Percentiles rank a stretch among this genome's conserved stretches.
These are phyloP conservation scores for Drosophila teissieri DNA, from an alignment of 1,140 invertebrate genomes.

Conservation along the genomic window DNA sequence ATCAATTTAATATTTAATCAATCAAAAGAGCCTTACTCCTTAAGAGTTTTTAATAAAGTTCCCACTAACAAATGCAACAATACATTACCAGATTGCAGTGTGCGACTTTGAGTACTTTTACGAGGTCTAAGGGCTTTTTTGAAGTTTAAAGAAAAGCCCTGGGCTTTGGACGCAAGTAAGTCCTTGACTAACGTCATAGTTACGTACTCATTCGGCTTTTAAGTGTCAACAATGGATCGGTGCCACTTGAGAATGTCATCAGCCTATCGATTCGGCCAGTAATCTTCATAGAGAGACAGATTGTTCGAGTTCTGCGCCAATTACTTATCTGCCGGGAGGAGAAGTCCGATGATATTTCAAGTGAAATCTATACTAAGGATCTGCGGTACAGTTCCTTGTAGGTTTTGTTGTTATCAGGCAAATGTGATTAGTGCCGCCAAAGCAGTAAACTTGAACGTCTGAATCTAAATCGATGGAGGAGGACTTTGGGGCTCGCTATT, in stretches of 20 bases:
- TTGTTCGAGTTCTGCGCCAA: constrained; percentile 9
- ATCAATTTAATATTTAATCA: too few relatives aligned
- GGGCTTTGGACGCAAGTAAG: neutral
- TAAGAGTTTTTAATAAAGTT: too few relatives aligned
- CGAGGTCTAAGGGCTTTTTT: neutral
- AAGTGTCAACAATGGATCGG: constrained; percentile 9
- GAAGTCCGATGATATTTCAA: constrained; percentile 10
- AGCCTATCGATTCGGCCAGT: neutral
- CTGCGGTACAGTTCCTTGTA: constrained; percentile 1
- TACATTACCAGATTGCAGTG: too few relatives aligned
- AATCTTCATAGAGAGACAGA: neutral
- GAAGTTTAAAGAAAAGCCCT: neutral
- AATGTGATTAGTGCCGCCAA: constrained; percentile 25
- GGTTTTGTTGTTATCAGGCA: constrained; percentile 23
- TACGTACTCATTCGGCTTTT: constrained; percentile 2
- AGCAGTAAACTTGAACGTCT: constrained; percentile 43
- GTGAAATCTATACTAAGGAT: constrained; percentile 44
- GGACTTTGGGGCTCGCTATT: constrained; percentile 30
- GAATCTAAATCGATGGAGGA: constrained; percentile 16
- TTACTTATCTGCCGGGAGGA: constrained; percentile 11
- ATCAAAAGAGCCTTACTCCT: too few relatives aligned
- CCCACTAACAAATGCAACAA: too few relatives aligned
- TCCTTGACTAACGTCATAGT: constrained; percentile 14
- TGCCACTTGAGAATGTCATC: constrained; percentile 14
- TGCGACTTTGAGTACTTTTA: too few relatives aligned